These are phyloP conservation scores for Dicerorhinus sumatrensis DNA, from an alignment of 2,113 vertebrate species.

Conservation along the genomic window DNA sequence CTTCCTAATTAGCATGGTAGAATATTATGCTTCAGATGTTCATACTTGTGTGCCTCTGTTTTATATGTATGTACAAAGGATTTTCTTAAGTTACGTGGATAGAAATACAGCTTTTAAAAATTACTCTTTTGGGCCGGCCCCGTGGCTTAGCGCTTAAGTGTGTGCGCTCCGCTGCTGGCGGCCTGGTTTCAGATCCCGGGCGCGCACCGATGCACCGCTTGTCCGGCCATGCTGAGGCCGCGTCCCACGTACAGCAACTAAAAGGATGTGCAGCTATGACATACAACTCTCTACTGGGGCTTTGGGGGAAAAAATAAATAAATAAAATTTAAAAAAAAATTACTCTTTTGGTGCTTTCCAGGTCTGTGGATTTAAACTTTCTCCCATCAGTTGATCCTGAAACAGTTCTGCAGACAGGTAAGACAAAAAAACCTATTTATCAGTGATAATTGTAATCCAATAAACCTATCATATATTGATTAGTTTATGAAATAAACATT, in stretches of 20 bases:
- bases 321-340: too few relatives aligned
- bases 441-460: constrained; percentile 5
- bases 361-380: constrained; percentile 93
- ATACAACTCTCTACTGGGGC: too few relatives aligned
- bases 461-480: not conserved
- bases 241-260: too few relatives aligned
- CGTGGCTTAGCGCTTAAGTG: too few relatives aligned
- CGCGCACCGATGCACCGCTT: too few relatives aligned
- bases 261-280: too few relatives aligned
- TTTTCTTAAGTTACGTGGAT: constrained; percentile 27
- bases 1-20: constrained; percentile 41
- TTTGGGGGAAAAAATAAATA: too few relatives aligned
- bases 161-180: too few relatives aligned
- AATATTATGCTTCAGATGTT: not conserved
- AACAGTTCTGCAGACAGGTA: constrained; percentile 97
- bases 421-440: constrained; percentile 63
- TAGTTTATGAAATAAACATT: constrained; percentile 6
- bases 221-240: too few relatives aligned
- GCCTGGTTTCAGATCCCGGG: too few relatives aligned
- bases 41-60: not conserved
- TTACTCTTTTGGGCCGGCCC: not conserved
- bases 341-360: constrained; percentile 80
- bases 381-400: constrained; percentile 98
- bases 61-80: not conserved
- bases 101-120: constrained; percentile 38